These are phyloP conservation scores for Acromyrmex heyeri DNA, from an alignment of 1,140 invertebrate genomes.

Conservation along the genomic window DNA sequence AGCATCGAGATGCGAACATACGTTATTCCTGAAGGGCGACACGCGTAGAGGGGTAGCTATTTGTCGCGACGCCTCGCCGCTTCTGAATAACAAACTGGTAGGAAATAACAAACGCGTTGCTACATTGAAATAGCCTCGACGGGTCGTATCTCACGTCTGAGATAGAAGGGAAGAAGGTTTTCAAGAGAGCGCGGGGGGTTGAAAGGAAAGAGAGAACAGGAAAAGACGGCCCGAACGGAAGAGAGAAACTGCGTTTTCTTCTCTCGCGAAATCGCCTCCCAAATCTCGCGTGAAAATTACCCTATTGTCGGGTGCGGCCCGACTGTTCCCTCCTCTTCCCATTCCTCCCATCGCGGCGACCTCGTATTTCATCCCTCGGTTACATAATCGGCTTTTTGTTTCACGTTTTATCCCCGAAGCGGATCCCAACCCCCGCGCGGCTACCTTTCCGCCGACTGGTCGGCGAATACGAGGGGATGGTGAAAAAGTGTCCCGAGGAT, in stretches of 20 bases:
- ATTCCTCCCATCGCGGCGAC: conserved; percentile 57
- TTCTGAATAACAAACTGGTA: conserved; percentile 83
- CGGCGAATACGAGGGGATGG: conserved; percentile 19
- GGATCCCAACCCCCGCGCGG: conserved; percentile 29
- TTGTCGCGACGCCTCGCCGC: conserved; percentile 72
- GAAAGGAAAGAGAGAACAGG: conserved; percentile 28
- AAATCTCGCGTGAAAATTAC: conserved; percentile 87
- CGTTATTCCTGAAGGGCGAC: conserved; percentile 46
- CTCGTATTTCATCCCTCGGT: conserved; percentile 84
- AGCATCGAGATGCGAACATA: conserved; percentile 38
- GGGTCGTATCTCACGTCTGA: conserved; percentile 83
- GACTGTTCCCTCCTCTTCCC: conserved; percentile 58
- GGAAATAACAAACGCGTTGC: conserved; percentile 86
- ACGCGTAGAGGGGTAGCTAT: conserved; percentile 66
- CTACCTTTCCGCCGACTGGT: conserved; percentile 31
- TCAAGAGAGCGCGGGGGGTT: neutral
- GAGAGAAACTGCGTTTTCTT: conserved; percentile 64
- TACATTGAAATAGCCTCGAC: conserved; percentile 85
- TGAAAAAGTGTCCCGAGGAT: conserved; percentile 70
- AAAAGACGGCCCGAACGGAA: conserved; percentile 50
- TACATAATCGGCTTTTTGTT: conserved; percentile 87
- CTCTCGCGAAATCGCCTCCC: conserved; percentile 84
- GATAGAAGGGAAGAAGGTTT: conserved; percentile 19
- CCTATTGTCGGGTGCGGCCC: conserved; percentile 81
- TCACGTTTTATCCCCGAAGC: conserved; percentile 83